These are phyloP conservation scores for Synanthedon vespiformis DNA, from an alignment of 2,888 invertebrate genomes.

Conservation along the genomic window DNA sequence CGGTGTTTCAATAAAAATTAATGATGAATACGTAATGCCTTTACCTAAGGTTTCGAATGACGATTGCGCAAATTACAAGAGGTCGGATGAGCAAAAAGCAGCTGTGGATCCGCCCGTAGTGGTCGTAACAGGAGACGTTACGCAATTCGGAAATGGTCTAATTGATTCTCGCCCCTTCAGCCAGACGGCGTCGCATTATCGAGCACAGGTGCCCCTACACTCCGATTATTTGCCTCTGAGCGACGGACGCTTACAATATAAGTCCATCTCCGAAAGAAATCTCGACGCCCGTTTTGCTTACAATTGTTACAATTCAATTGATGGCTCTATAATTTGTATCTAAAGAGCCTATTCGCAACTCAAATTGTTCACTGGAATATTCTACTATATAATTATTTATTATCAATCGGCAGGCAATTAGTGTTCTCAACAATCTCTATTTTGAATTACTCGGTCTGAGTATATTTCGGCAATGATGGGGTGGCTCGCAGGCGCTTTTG, in stretches of 20 bases:
- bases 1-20: neutral
- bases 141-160: conserved; percentile 65
- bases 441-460: conserved; percentile 58
- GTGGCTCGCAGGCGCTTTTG: conserved; percentile 31
- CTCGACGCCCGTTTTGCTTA: conserved; percentile 46
- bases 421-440: conserved; percentile 53
- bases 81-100: conserved; percentile 65
- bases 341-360: neutral
- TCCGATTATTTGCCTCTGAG: conserved; percentile 52
- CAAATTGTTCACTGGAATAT: neutral
- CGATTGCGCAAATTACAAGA: conserved; percentile 62
- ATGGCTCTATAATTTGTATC: too few relatives aligned
- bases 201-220: conserved; percentile 60
- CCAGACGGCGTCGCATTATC: conserved; percentile 66
- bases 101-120: conserved; percentile 55
- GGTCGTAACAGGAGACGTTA: conserved; percentile 66
- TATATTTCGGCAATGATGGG: conserved; percentile 52
- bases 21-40: conserved; percentile 56
- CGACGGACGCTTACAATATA: conserved; percentile 47
- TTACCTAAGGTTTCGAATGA: conserved; percentile 59
- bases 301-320: conserved; percentile 30
- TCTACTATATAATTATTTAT: conserved; percentile 42
- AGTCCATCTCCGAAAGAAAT: conserved; percentile 37
- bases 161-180: conserved; percentile 67
- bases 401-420: conserved; percentile 53